Evolutionary conservation across 1,140 invertebrate species (phyloP), one percentile per base, ranked within the genome.

Genomic region (Bombus huntii): DNA sequence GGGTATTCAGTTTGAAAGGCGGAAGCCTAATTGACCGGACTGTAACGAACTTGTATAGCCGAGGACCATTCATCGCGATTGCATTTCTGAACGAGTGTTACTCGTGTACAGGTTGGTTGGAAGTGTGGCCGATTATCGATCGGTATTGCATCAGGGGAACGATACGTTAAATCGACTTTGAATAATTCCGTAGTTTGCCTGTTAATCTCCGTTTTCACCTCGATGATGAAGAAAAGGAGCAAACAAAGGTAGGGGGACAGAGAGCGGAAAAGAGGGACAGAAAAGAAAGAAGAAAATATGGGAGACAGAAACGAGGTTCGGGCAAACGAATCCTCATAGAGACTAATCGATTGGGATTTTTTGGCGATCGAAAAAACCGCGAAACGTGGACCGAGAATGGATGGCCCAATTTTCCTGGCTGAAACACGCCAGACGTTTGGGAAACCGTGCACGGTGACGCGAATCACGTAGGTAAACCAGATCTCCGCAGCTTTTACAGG

Each of bases 391-490:
- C 25, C 12, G n/a, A 31, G 72, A 80, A 84, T 84, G 76, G 39
- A 72, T 72, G 66, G 76, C 68, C 76, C 76, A 80, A 57, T 85
- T 85, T 70, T 53, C 34, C 3, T 4, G 53, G 57, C 53, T 37
- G 37, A 39, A 42, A 77, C 57, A 39, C 25, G 25, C 31, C 25
- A 18, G 8, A 10, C 25, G 57, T 77, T 37, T 25, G 53, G 66
- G 75, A 71, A 59, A 44, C 28, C n/a, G 31, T 66, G 57, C 42
- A 74, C 57, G 31, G 81, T 22, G 37, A 83, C 82, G 37, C 15
- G 76, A 72, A 72, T 85, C 83, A 85, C 83, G 83, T 80, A 80
- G 83, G 83, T 85, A 80, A 85, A 85, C 83, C 83, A 80, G 83
- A 85, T 80, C 83, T 80, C 76, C 44, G 42, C 44, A 66, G 81